Evolutionary conservation across 2,113 vertebrate species (phyloP).

Genomic region (Plotosus lineatus): DNA sequence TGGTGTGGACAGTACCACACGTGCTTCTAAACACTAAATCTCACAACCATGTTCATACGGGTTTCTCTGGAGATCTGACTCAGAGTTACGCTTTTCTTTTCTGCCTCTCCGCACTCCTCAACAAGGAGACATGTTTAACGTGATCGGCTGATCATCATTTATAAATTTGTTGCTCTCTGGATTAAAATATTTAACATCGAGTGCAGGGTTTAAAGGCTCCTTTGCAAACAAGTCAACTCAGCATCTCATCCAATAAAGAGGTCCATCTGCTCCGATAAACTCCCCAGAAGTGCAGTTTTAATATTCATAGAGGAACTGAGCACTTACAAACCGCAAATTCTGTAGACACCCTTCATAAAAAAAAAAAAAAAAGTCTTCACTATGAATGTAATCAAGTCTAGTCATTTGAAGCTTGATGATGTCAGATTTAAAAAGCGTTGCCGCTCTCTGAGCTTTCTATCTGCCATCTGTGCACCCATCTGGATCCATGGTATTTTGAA

Average conservation of each 20-base stretch:
- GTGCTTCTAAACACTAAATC: conserved; percentile 12
- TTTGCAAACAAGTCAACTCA: conserved; percentile 57
- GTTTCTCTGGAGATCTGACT: background rate
- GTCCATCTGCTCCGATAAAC: conserved; percentile 56
- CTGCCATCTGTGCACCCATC: conserved; percentile 24
- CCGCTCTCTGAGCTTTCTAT: conserved; percentile 7
- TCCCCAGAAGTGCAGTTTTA: conserved; percentile 44
- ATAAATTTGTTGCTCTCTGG: conserved; percentile 43
- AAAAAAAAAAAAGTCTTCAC: too few relatives aligned
- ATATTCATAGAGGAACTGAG: conserved; percentile 32
- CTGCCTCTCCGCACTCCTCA: background rate
- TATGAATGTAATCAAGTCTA: background rate
- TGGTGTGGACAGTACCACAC: background rate
- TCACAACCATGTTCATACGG: background rate
- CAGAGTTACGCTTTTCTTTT: background rate
- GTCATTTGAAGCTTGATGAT: conserved; percentile 6
- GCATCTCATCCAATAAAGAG: conserved; percentile 54
- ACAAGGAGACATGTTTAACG: background rate
- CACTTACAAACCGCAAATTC: conserved; percentile 2
- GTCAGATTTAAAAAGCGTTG: conserved; percentile 3
- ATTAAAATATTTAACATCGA: conserved; percentile 56
- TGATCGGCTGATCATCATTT: conserved; percentile 25
- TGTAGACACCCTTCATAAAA: background rate
- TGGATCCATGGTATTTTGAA: conserved; percentile 31
- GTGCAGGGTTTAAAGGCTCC: conserved; percentile 50